These are phyloP conservation scores for Percopsis omiscomaycus DNA, from an alignment of 2,797 vertebrate species.

Conservation along the genomic window DNA sequence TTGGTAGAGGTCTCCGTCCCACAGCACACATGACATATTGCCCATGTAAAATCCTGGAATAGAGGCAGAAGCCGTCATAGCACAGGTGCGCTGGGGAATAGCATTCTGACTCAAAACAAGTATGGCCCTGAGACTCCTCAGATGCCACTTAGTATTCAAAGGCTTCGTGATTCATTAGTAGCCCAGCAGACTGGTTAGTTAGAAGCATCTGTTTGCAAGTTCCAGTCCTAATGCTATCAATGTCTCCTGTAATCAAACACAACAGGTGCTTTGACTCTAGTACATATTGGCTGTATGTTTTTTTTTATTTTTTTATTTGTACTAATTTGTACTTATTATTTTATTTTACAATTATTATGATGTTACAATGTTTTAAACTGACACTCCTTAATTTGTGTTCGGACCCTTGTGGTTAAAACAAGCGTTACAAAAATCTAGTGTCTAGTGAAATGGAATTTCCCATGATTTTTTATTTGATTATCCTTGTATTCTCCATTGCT, in stretches of 20 bases:
- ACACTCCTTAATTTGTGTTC: too few relatives aligned
- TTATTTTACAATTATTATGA: too few relatives aligned
- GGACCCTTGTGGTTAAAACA: too few relatives aligned
- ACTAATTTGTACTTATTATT: too few relatives aligned
- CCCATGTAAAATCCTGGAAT: conserved; percentile 49
- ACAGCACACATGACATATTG: conserved; percentile 51
- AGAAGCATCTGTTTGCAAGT: conserved; percentile 79
- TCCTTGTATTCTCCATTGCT: too few relatives aligned
- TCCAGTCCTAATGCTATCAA: conserved; percentile 78
- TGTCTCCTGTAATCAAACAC: conserved; percentile 77
- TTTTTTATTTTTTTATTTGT: too few relatives aligned
- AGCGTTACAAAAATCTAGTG: too few relatives aligned
- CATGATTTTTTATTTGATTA: too few relatives aligned
- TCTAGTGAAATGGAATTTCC: too few relatives aligned
- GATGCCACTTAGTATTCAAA: conserved; percentile 82
- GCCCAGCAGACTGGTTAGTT: conserved; percentile 72
- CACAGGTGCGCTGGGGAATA: conserved; percentile 74
- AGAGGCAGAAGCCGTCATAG: conserved; percentile 68
- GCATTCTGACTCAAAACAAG: conserved; percentile 66
- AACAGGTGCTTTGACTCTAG: conserved; percentile 71
- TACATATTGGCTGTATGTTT: too few relatives aligned
- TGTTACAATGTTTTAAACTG: too few relatives aligned
- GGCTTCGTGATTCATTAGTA: conserved; percentile 79
- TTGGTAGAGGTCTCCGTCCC: conserved; percentile 26
- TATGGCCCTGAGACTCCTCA: conserved; percentile 77